These are phyloP conservation scores for Rallus limicola DNA, from an alignment of 2,113 vertebrate genomes.

Conservation along the genomic window DNA sequence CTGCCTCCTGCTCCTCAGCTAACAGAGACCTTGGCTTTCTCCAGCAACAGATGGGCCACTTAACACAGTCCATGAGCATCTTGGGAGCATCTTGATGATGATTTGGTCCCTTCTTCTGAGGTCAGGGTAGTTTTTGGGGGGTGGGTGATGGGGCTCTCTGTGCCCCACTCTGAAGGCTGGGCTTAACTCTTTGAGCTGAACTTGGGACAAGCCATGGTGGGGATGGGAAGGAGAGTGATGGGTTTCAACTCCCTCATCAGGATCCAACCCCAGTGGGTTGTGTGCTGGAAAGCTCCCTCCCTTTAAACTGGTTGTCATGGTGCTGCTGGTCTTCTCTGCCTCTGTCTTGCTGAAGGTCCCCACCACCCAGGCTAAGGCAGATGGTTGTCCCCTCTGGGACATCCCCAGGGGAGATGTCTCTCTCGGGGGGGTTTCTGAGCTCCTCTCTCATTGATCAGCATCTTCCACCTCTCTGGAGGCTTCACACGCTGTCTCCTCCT, in stretches of 20 bases:
- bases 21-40: neutral
- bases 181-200: neutral
- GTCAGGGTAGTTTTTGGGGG: neutral
- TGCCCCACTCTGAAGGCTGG: neutral
- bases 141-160: neutral
- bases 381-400: no score
- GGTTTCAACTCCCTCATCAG: neutral
- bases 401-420: neutral
- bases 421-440: neutral
- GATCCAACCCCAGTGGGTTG: neutral
- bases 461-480: neutral
- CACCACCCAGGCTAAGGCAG: neutral
- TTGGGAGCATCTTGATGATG: no score
- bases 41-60: neutral
- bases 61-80: neutral
- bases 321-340: neutral
- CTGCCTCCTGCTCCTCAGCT: neutral
- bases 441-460: neutral
- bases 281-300: neutral
- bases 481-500: neutral
- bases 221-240: neutral
- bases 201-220: neutral
- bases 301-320: neutral
- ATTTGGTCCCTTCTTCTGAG: neutral
- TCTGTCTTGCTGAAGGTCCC: neutral